These are phyloP conservation scores for Corydoras maculifer DNA, from an alignment of 2,113 vertebrate genomes.

Conservation along the genomic window DNA sequence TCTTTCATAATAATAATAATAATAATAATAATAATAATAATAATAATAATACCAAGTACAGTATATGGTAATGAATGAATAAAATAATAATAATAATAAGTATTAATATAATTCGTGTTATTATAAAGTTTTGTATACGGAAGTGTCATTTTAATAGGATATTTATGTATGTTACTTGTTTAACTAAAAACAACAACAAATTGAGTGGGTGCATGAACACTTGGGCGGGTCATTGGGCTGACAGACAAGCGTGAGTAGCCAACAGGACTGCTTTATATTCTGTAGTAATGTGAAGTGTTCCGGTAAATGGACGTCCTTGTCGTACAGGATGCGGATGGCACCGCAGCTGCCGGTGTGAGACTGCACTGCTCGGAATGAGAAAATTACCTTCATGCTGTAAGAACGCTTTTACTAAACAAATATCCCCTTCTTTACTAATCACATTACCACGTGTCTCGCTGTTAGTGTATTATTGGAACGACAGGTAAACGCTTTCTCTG, in stretches of 20 bases:
- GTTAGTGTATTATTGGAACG: neutral
- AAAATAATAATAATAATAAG: no score
- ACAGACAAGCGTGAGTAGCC: slow-evolving; percentile 1
- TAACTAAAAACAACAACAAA: no score
- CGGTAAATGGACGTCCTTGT: slow-evolving; percentile 21
- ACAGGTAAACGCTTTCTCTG: neutral
- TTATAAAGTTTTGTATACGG: no score
- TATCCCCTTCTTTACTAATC: neutral
- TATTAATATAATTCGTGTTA: no score
- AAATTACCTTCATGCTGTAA: slow-evolving; percentile 14
- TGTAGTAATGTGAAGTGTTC: slow-evolving; percentile 4
- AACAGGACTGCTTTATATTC: neutral
- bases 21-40: no score
- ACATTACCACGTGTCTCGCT: neutral
- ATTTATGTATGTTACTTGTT: no score
- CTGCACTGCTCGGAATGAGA: slow-evolving; percentile 22
- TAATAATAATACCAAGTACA: no score
- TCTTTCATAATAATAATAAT: no score
- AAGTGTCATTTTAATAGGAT: no score
- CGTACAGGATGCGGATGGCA: slow-evolving; percentile 6
- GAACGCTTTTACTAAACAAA: slow-evolving; percentile 29
- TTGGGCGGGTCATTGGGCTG: slow-evolving; percentile 1
- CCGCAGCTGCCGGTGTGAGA: neutral
- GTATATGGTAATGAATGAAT: no score
- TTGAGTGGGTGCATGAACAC: no score